A percentile compares a stretch with the other conserved stretches of the same genome.
These are phyloP conservation scores for Ictidomys tridecemlineatus DNA, from an alignment of 2,113 vertebrate genomes.

Conservation along the genomic window DNA sequence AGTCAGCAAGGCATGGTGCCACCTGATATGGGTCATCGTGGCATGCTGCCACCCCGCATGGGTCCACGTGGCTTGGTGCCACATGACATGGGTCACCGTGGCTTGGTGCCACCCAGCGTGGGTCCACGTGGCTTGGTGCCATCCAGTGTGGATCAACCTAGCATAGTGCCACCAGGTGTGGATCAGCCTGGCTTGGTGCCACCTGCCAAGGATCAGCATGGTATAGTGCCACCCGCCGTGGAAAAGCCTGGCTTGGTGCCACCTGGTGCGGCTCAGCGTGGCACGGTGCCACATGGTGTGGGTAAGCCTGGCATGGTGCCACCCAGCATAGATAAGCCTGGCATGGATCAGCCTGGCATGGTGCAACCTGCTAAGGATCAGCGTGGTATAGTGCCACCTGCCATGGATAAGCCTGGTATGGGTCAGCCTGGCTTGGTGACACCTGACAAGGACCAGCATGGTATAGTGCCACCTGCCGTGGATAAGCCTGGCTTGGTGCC, in stretches of 20 bases:
- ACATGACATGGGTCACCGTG: fast-evolving
- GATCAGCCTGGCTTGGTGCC: background rate
- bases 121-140: background rate
- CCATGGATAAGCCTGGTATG: too few species aligned
- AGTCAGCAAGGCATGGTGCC: fast-evolving
- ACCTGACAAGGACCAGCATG: too few species aligned
- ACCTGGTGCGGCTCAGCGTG: background rate
- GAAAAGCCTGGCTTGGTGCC: background rate
- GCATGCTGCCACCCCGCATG: fast-evolving
- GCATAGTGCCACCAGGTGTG: fast-evolving
- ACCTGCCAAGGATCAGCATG: fast-evolving
- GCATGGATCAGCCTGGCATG: background rate
- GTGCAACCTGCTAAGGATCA: too few species aligned
- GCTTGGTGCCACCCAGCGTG: background rate
- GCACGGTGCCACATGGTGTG: too few species aligned
- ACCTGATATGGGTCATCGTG: fast-evolving
- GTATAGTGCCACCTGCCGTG: too few species aligned
- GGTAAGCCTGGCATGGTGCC: too few species aligned
- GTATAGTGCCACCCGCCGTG: background rate
- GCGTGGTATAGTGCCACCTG: too few species aligned
- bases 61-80: background rate
- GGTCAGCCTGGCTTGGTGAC: too few species aligned
- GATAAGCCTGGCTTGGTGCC: too few species aligned
- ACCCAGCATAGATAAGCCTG: too few species aligned
- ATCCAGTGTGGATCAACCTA: background rate